These are phyloP conservation scores for Podargus strigoides DNA, from an alignment of 2,797 vertebrate genomes.

Conservation along the genomic window DNA sequence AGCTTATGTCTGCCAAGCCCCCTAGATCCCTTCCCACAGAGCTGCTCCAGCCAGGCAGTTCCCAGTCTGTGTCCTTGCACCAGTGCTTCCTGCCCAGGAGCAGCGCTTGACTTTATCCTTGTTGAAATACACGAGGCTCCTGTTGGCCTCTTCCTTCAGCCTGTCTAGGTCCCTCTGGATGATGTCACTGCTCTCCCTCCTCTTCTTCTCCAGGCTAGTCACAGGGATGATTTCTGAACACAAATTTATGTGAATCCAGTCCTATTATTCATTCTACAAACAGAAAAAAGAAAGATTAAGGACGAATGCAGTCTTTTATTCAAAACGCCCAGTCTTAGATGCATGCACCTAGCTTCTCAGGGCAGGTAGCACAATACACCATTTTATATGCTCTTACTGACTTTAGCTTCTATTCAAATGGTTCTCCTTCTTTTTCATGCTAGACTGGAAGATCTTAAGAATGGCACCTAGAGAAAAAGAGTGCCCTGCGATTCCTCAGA, in stretches of 20 bases:
- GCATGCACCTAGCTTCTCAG: not conserved
- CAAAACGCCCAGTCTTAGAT: not conserved
- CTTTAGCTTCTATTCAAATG: not conserved
- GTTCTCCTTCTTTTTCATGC: not conserved
- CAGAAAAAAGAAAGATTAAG: not conserved
- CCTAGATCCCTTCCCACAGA: not conserved
- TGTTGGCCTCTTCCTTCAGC: not conserved
- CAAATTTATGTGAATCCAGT: not conserved
- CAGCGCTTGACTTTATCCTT: rapidly evolving
- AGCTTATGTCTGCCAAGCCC: not conserved
- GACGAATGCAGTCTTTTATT: not conserved
- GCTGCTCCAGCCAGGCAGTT: not conserved
- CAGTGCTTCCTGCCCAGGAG: not conserved
- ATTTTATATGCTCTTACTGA: not conserved
- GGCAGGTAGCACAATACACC: not conserved
- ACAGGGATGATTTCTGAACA: not conserved
- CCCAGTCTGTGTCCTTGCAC: not conserved
- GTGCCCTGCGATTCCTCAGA: not conserved
- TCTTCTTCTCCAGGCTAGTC: not conserved
- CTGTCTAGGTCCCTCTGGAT: not conserved
- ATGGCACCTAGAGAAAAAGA: not conserved
- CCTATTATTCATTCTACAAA: not conserved
- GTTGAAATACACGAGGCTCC: not conserved
- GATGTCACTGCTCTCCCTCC: not conserved
- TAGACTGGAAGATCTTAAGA: not conserved